These are phyloP conservation scores for Camarhynchus parvulus DNA, from an alignment of 2,113 vertebrate species.

Conservation along the genomic window DNA sequence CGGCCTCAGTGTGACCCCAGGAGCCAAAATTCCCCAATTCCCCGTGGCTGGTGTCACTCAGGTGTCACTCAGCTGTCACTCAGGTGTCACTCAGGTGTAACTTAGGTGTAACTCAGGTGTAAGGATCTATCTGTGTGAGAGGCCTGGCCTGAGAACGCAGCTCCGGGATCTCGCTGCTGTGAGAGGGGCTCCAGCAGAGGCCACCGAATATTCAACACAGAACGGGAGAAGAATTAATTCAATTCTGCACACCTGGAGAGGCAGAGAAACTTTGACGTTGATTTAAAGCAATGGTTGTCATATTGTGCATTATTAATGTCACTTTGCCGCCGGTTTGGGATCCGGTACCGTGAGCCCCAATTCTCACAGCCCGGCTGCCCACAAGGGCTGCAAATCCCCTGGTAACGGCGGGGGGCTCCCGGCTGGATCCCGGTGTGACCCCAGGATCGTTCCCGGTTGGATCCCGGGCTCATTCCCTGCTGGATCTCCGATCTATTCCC, in stretches of 20 bases:
- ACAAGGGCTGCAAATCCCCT: fast-evolving
- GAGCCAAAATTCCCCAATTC: not conserved
- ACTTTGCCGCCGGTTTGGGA: not conserved
- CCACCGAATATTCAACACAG: fast-evolving
- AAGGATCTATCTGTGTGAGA: fast-evolving
- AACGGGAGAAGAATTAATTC: not conserved
- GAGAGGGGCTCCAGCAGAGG: not conserved
- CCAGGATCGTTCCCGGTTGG: not conserved
- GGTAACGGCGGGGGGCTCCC: fast-evolving
- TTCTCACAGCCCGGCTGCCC: fast-evolving
- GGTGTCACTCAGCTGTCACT: not conserved
- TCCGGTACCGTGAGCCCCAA: fast-evolving
- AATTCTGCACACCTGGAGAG: fast-evolving
- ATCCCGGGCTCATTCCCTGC: fast-evolving
- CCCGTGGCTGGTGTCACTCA: fast-evolving
- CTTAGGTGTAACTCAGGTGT: not conserved
- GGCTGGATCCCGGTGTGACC: not conserved
- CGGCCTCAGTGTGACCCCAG: fast-evolving
- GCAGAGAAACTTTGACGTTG: fast-evolving
- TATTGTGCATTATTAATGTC: fast-evolving
- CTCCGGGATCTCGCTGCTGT: fast-evolving
- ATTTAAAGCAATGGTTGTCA: not conserved
- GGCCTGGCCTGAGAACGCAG: fast-evolving
- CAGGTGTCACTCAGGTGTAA: not conserved
- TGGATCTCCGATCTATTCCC: too few relatives aligned